phyloP scores from a whole-genome alignment of 2,113 vertebrate genomes.

The Dromiciops gliroides region DNA sequence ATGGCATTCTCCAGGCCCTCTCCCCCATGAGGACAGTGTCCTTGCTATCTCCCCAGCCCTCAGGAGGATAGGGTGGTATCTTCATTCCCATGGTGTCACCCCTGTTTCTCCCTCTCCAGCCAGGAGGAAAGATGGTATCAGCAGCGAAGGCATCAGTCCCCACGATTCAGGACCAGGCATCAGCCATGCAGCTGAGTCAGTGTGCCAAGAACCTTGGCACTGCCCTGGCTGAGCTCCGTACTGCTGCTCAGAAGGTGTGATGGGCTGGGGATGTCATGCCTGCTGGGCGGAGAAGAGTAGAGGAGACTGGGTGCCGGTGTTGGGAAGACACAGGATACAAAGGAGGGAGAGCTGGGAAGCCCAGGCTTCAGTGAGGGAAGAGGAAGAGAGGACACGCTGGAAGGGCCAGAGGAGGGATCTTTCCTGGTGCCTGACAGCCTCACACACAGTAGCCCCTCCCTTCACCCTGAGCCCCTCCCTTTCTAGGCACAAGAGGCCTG shows the following conservation, averaged over 20 bases:
- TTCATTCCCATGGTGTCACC: not conserved
- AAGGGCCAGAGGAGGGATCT: not conserved
- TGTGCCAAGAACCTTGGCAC: conserved; percentile 96
- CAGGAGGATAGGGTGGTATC: not conserved
- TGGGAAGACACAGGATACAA: not conserved
- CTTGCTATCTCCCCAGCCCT: not conserved
- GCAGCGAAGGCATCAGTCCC: conserved; percentile 95
- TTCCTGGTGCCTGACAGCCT: not conserved
- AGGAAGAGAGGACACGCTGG: too few relatives aligned
- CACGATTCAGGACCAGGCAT: conserved; percentile 94
- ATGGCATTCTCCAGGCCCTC: not conserved
- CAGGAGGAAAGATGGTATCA: conserved; percentile 96
- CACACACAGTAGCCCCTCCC: not conserved
- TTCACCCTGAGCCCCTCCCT: not conserved
- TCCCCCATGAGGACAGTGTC: not conserved
- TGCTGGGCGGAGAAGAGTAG: not conserved
- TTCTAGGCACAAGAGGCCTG: conserved; percentile 95
- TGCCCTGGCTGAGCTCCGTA: conserved; percentile 94
- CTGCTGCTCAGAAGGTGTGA: conserved; percentile 94
- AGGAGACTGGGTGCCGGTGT: not conserved
- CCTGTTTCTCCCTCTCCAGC: conserved; percentile 82
- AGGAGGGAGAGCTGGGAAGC: not conserved
- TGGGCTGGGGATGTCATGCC: not conserved
- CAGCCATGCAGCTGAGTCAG: conserved; percentile 98
- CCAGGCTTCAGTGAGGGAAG: not conserved